Percentiles rank a stretch among this genome's conserved stretches.
Conservation (phyloP, 2,797 vertebrate species). For the Hoplostethus mediterraneus region DNA sequence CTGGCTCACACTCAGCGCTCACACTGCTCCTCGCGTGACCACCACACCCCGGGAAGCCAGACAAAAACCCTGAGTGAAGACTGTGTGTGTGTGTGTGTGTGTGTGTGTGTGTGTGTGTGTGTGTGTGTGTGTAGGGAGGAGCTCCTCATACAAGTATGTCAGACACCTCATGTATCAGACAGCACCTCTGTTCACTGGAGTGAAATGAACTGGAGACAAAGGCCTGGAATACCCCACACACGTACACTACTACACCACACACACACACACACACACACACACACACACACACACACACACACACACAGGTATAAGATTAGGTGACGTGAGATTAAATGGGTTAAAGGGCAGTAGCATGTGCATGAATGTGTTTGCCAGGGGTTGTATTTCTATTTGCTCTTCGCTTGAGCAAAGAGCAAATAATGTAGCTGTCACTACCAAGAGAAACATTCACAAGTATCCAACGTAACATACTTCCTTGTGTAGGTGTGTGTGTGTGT, state of each 20-base stretch:
- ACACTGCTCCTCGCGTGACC: conserved; percentile 57
- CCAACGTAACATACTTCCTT: neutral
- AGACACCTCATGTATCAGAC: conserved; percentile 73
- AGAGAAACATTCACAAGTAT: conserved; percentile 25
- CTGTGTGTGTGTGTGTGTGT: conserved; percentile 25
- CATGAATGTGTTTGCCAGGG: conserved; percentile 41
- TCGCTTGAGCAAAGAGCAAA: conserved; percentile 48
- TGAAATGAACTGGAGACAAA: conserved; percentile 66
- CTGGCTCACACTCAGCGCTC: conserved; percentile 47
- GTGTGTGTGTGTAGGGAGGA: conserved; percentile 34
- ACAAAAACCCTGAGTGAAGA: conserved; percentile 38
- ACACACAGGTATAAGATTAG: conserved; percentile 15
- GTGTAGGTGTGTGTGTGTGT: too few species aligned
- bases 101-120: conserved; percentile 32
- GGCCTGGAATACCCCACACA: conserved; percentile 23
- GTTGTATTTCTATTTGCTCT: neutral
- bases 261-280: conserved; percentile 1
- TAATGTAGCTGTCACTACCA: conserved; percentile 28
- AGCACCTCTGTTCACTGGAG: conserved; percentile 66
- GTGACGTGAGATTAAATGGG: neutral
- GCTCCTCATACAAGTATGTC: conserved; percentile 40
- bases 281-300: conserved; percentile 12
- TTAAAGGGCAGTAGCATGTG: conserved; percentile 44
- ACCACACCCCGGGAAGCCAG: conserved; percentile 59
- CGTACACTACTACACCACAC: neutral